These are phyloP conservation scores for Eurystomus glaucurus DNA, from an alignment of 2,797 vertebrate genomes.

Conservation along the genomic window DNA sequence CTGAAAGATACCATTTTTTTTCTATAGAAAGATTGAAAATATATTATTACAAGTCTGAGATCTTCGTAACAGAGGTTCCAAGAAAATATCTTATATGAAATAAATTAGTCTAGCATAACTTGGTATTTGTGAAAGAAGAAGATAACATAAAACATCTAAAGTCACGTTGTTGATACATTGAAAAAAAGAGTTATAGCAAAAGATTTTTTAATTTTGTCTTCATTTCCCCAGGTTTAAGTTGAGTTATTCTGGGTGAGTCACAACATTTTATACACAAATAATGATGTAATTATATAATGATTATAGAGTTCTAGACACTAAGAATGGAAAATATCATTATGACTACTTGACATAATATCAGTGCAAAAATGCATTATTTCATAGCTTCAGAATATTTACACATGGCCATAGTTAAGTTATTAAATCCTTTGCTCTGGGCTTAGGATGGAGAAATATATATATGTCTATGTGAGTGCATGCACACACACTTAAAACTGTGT, in stretches of 20 bases:
- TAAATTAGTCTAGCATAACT: background rate
- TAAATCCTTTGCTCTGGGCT: background rate
- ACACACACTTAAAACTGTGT: background rate
- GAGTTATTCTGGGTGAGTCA: background rate
- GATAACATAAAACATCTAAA: background rate
- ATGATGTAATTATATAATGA: background rate
- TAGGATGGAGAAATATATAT: background rate
- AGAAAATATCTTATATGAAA: background rate
- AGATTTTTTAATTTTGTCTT: background rate
- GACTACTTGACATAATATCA: background rate
- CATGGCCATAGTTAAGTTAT: background rate
- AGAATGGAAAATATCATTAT: background rate
- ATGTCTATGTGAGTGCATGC: accelerated
- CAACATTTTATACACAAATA: background rate
- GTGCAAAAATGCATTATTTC: background rate
- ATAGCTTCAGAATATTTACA: background rate
- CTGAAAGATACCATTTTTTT: background rate
- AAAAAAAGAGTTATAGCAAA: background rate
- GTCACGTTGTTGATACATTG: background rate
- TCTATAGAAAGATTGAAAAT: background rate
- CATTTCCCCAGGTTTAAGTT: background rate
- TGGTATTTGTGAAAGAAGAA: background rate
- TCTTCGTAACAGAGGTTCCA: background rate
- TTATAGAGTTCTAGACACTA: background rate
- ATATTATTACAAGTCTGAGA: background rate